phyloP scores from a whole-genome alignment of 2,113 vertebrate species.

The Gopherus evgoodei region DNA sequence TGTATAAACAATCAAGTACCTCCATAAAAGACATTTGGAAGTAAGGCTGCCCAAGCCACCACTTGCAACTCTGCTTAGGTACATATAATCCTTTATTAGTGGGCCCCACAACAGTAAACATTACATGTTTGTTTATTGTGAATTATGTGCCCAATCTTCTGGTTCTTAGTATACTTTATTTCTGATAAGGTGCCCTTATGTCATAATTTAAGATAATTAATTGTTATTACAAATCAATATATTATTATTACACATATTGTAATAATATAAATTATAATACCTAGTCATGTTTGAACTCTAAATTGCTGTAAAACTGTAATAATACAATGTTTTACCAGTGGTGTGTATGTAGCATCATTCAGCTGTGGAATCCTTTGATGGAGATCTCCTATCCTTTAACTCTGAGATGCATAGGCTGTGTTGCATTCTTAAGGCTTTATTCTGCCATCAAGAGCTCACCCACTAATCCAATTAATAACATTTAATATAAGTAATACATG shows the following conservation, averaged over 20 bases:
- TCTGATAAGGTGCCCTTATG: accelerated
- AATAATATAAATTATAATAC: background rate
- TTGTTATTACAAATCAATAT: background rate
- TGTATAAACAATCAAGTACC: background rate
- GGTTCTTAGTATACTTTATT: background rate
- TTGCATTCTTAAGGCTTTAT: background rate
- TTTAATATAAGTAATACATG: background rate
- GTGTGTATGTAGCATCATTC: background rate
- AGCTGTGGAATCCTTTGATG: background rate
- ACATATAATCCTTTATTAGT: background rate
- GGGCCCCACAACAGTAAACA: background rate
- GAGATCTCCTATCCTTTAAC: background rate
- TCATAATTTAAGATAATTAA: background rate
- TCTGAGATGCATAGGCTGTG: accelerated
- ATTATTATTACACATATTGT: background rate
- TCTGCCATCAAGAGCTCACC: background rate
- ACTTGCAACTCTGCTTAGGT: background rate
- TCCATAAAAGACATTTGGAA: background rate
- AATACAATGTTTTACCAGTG: background rate
- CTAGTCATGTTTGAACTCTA: background rate
- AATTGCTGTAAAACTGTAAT: background rate
- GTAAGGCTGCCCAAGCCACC: background rate
- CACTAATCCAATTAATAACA: background rate
- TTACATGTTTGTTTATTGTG: accelerated
- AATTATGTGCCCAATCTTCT: background rate